A percentile compares a stretch with the other conserved stretches of the same genome.
Evolutionary conservation across 2,113 vertebrate species (phyloP).

Genomic region (Gnathonemus longibarbis): DNA sequence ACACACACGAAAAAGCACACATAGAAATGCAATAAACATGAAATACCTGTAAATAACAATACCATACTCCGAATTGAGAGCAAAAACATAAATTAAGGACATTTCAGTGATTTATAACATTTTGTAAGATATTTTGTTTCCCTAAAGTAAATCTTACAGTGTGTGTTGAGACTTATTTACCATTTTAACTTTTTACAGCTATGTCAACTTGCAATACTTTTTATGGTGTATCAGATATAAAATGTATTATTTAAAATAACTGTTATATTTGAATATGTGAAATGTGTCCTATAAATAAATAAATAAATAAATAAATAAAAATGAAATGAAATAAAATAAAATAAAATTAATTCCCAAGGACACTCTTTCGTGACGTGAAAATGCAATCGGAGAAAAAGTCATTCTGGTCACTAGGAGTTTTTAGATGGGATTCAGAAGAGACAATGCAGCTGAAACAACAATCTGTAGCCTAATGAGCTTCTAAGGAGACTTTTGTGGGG

Average conservation of each 20-base stretch:
- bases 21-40: no score
- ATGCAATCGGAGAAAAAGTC: neutral
- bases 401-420: neutral
- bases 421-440: neutral
- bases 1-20: neutral
- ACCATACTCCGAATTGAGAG: no score
- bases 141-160: no score
- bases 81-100: no score
- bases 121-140: no score
- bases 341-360: neutral
- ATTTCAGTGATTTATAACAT: no score
- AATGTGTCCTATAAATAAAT: neutral
- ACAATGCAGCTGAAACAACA: neutral
- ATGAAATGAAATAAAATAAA: no score
- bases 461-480: neutral
- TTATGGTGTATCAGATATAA: neutral
- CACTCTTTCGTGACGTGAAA: neutral
- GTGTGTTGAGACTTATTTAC: no score
- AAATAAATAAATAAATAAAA: no score
- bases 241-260: neutral
- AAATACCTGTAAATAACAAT: no score
- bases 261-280: neutral
- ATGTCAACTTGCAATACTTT: neutral
- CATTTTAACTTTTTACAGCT: neutral
- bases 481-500: neutral